Base-by-base conservation (phyloP, 2,797 vertebrate species). In the Alouatta caraya region DNA sequence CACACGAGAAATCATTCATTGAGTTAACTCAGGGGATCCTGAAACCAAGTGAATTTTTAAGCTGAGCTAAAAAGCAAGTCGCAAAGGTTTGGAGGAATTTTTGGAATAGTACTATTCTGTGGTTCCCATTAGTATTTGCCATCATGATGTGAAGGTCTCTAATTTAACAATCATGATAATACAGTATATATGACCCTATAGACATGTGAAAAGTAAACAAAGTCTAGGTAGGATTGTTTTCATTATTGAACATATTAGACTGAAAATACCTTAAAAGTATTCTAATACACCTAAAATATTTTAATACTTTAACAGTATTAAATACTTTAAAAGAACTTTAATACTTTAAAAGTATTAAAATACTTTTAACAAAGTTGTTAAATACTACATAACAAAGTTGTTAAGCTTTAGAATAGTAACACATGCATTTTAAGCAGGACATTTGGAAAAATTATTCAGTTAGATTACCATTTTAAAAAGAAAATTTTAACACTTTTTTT, bases 141-240 rank as follows among this genome's bases (percentile, higher is more conserved):
- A 72, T 44, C 44, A 55, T 15, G 30, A 48, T 72, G 55, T 72
- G 28, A 82, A 88, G 28, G 26, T 17, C 39, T 87, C 12, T 42
- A 94, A 90, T 46, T 92, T 94, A 21, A 95, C 96, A 95, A 83
- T 59, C 21, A 75, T 95, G 39, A 39, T 79, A 26, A 75, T 42
- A 76, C 26, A 93, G 61, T 52, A 0, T 9, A 64, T 83, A 33
- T 76, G 55, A 73, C 3, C 21, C 59, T 85, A 82, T 1, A 52
- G 2, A 80, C 2, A 78, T 82, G 17, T 78, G 67, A 82, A 78
- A 85, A 82, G 67, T 73, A 78, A 70, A 64, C 19, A 28, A 59
- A 67, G 19, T 52, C n/a, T 55, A 79, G n/a, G 4, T 57, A 50
- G 5, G 46, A 8, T 19, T 61, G 72, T 55, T 83, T 59, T 93